Conservation (phyloP, 2,113 vertebrate genomes). For the Pardalotus punctatus region DNA sequence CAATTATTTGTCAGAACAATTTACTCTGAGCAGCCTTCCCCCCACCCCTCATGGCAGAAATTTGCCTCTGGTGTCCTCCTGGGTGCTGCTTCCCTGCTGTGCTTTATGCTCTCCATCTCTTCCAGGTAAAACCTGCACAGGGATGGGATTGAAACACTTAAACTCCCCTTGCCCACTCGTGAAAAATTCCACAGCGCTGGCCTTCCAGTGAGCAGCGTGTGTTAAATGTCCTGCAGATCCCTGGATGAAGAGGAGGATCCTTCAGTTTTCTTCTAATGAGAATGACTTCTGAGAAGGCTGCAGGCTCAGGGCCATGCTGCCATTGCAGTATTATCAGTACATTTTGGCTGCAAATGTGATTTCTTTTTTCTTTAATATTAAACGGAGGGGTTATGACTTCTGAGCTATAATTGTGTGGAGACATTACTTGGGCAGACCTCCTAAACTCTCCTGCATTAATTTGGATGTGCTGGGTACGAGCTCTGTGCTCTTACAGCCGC, state of each 20-base stretch:
- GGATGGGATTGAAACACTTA: neutral
- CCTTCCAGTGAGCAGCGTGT: neutral
- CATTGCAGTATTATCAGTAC: neutral
- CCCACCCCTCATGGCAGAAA: neutral
- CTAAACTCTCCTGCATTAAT: neutral
- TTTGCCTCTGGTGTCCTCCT: neutral
- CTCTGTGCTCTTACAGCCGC: neutral
- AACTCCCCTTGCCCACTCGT: neutral
- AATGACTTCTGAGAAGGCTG: neutral
- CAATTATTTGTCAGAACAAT: neutral
- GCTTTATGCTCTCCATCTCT: neutral
- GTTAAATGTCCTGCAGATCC: neutral
- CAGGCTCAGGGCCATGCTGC: neutral
- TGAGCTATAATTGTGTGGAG: neutral
- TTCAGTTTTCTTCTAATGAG: neutral
- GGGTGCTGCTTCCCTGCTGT: neutral
- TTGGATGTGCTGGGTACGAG: neutral
- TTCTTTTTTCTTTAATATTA: neutral
- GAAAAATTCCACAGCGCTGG: fast-evolving
- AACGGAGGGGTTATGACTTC: neutral
- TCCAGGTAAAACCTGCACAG: neutral
- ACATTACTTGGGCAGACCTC: neutral
- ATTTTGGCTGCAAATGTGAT: neutral
- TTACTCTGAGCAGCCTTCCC: neutral
- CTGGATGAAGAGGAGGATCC: neutral